phyloP scores from a whole-genome alignment of 2,113 vertebrate species.

The Lycaon pictus region DNA sequence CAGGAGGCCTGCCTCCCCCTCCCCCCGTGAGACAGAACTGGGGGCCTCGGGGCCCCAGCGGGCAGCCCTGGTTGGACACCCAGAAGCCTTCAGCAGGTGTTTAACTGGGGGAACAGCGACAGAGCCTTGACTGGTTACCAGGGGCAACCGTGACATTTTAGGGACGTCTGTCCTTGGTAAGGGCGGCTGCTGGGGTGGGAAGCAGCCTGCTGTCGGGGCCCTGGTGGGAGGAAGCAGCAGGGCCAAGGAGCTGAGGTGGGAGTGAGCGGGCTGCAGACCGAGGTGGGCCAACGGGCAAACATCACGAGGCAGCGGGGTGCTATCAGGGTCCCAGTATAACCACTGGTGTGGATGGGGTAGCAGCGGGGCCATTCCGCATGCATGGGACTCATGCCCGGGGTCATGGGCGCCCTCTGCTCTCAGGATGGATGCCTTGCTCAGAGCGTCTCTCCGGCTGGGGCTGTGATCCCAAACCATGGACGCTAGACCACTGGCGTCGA shows the following conservation, averaged over 20 bases:
- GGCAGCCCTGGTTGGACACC: not conserved
- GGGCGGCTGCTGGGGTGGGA: not conserved
- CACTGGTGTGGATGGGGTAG: accelerated
- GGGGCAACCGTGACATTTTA: not conserved
- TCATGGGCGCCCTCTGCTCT: accelerated
- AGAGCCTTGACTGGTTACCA: not conserved
- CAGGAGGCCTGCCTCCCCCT: not conserved
- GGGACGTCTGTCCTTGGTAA: not conserved
- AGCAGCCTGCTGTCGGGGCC: not conserved
- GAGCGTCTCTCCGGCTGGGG: accelerated
- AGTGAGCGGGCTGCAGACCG: accelerated
- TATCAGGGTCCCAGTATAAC: accelerated
- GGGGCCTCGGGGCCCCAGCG: not conserved
- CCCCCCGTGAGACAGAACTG: accelerated
- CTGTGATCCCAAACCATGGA: accelerated
- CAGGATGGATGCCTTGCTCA: accelerated
- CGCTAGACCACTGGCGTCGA: accelerated
- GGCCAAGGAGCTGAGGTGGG: accelerated
- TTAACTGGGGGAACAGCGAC: not conserved
- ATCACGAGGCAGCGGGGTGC: accelerated
- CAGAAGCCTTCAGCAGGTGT: not conserved
- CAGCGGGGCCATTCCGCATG: accelerated
- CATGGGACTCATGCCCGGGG: too few relatives aligned
- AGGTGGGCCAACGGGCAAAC: accelerated
- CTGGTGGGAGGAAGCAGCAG: not conserved